Evolutionary conservation across 2,113 vertebrate genomes (phyloP).

Genomic region (Nerophis ophidion): DNA sequence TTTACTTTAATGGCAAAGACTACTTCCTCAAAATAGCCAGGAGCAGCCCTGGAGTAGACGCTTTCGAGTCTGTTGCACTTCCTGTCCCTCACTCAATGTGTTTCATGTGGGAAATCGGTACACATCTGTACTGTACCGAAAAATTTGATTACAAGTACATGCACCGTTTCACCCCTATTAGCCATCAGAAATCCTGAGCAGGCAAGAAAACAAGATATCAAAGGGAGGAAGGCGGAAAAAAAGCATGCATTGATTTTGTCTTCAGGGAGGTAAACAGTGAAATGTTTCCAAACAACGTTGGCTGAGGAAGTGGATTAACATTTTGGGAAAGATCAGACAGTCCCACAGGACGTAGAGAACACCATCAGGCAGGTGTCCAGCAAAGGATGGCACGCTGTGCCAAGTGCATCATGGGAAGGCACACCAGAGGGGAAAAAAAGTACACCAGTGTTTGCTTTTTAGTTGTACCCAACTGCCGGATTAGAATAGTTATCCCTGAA

Average conservation of each 20-base stretch:
- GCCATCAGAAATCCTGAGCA: conserved; percentile 16
- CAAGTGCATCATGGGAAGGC: background rate
- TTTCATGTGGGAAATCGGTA: too few relatives aligned
- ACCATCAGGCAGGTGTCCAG: conserved; percentile 16
- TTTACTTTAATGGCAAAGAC: too few relatives aligned
- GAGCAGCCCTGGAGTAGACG: too few relatives aligned
- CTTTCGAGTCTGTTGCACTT: too few relatives aligned
- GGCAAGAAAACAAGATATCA: background rate
- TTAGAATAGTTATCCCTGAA: conserved; percentile 8
- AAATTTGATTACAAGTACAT: too few relatives aligned
- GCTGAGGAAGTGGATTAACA: conserved; percentile 14
- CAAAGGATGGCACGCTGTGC: conserved; percentile 7
- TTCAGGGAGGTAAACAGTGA: conserved; percentile 6
- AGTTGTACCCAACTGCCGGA: conserved; percentile 8
- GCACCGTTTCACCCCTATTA: too few relatives aligned
- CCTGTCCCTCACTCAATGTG: too few relatives aligned
- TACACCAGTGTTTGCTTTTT: conserved; percentile 1
- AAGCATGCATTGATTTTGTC: conserved; percentile 21
- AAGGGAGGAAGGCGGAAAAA: background rate
- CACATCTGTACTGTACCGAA: too few relatives aligned
- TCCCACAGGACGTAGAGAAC: conserved; percentile 18
- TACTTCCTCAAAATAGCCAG: too few relatives aligned
- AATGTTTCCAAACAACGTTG: conserved; percentile 17
- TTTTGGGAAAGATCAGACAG: conserved; percentile 33
- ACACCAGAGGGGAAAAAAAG: background rate